These are phyloP conservation scores for Andrena fulva DNA, from an alignment of 2,888 invertebrate genomes.

Conservation along the genomic window DNA sequence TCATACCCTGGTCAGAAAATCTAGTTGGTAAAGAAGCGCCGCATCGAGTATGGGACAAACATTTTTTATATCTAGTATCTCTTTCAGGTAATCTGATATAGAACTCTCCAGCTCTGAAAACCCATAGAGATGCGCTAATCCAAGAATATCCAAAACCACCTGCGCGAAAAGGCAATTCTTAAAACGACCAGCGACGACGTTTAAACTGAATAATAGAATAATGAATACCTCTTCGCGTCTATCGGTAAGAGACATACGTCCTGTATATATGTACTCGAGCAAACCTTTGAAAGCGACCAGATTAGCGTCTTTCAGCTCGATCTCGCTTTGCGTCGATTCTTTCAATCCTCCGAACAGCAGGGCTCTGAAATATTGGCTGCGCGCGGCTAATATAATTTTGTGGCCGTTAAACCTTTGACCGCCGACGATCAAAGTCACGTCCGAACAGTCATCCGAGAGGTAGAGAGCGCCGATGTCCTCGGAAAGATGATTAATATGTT, in stretches of 20 bases:
- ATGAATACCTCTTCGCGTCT: slow-evolving; percentile 85
- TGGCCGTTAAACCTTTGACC: slow-evolving; percentile 90
- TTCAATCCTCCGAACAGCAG: slow-evolving; percentile 92
- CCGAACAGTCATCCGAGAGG: slow-evolving; percentile 95
- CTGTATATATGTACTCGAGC: slow-evolving; percentile 97
- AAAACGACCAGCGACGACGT: neutral
- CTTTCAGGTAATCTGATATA: slow-evolving; percentile 96
- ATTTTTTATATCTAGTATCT: slow-evolving; percentile 94
- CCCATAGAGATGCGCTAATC: slow-evolving; percentile 98
- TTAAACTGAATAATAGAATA: neutral
- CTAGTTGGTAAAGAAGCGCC: slow-evolving; percentile 90
- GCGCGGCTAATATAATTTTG: slow-evolving; percentile 95
- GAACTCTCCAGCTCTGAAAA: slow-evolving; percentile 96
- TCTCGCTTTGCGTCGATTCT: slow-evolving; percentile 91
- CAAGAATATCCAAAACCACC: slow-evolving; percentile 87
- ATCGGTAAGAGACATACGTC: slow-evolving; percentile 88
- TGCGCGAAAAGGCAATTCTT: slow-evolving; percentile 65
- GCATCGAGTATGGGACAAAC: slow-evolving; percentile 98
- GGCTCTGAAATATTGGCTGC: slow-evolving; percentile 98
- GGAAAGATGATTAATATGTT: slow-evolving; percentile 90
- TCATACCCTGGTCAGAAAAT: slow-evolving; percentile 85
- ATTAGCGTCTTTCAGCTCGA: slow-evolving; percentile 93
- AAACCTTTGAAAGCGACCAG: slow-evolving; percentile 95
- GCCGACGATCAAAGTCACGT: slow-evolving; percentile 95
- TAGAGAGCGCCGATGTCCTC: slow-evolving; percentile 95